A percentile compares a stretch with the other conserved stretches of the same genome.
These are phyloP conservation scores for Parnassius mnemosyne DNA, from an alignment of 2,888 invertebrate species.

Conservation along the genomic window DNA sequence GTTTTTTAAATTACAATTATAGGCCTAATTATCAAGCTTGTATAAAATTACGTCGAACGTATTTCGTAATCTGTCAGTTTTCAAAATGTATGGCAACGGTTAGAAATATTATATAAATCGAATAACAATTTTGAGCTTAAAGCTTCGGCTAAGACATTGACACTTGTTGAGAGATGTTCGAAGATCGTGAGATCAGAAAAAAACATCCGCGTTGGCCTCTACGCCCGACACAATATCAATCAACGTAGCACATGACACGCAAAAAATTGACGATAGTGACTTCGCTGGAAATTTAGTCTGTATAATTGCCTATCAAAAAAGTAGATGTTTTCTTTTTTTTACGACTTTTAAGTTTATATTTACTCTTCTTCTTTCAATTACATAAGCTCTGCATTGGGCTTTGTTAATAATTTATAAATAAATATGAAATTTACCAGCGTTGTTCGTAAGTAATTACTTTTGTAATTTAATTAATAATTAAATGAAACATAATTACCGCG, in stretches of 20 bases:
- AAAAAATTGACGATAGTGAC: slow-evolving; percentile 11
- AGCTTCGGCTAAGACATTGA: slow-evolving; percentile 9
- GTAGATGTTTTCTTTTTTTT: neutral
- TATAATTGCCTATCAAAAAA: slow-evolving; percentile 9
- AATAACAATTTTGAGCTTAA: neutral
- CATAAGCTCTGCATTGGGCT: too few species aligned
- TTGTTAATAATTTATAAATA: too few species aligned
- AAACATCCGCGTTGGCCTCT: slow-evolving; percentile 3
- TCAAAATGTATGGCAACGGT: slow-evolving; percentile 4
- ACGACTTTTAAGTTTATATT: too few species aligned
- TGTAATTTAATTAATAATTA: too few species aligned
- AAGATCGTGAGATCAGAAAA: slow-evolving; percentile 4
- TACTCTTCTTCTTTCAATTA: too few species aligned
- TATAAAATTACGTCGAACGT: neutral
- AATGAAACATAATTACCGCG: too few species aligned
- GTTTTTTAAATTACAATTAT: too few species aligned
- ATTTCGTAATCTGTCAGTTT: neutral
- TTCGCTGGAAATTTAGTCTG: slow-evolving; percentile 5
- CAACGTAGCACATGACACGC: slow-evolving; percentile 3
- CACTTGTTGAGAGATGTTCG: slow-evolving; percentile 5
- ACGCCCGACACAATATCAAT: slow-evolving; percentile 13
- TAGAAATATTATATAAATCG: neutral
- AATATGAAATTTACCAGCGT: too few species aligned
- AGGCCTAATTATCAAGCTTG: too few species aligned
- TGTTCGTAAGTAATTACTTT: too few species aligned